Evolutionary conservation across 2,797 vertebrate species (phyloP).

Genomic region (Labeo calbasu): DNA sequence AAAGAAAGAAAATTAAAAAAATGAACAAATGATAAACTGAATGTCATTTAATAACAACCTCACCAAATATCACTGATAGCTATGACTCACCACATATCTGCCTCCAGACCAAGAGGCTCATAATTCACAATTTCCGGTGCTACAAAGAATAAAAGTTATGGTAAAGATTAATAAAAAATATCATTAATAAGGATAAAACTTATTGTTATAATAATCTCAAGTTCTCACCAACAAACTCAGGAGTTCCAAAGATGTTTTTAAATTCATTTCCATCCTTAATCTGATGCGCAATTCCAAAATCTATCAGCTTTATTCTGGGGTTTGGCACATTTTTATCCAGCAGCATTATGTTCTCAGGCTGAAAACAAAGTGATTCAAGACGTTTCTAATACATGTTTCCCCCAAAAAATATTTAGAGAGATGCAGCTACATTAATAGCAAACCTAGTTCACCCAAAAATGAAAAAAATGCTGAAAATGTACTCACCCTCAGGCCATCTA

Average conservation of each 20-base stretch:
- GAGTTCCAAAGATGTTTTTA: conserved; percentile 98
- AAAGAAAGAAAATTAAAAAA: conserved; percentile 43
- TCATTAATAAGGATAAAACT: neutral
- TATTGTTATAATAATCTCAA: neutral
- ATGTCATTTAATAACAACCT: neutral
- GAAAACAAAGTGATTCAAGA: conserved; percentile 33
- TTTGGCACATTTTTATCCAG: conserved; percentile 93
- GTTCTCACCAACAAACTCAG: conserved; percentile 91
- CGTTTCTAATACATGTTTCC: neutral
- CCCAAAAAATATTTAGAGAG: neutral
- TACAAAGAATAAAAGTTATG: conserved; percentile 69
- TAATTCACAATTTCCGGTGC: conserved; percentile 99
- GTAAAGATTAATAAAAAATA: conserved; percentile 44
- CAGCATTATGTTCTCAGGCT: conserved; percentile 99
- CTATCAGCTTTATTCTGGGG: conserved; percentile 96
- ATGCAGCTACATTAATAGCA: neutral
- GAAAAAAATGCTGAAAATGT: neutral
- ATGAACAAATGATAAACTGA: neutral
- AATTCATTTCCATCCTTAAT: conserved; percentile 97
- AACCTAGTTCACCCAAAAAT: neutral
- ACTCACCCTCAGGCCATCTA: neutral
- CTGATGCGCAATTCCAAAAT: conserved; percentile 97
- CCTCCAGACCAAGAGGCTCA: conserved; percentile 95
- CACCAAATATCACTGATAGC: neutral
- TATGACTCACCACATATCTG: conserved; percentile 92